A percentile compares a stretch with the other conserved stretches of the same genome.
Conservation (phyloP, 2,888 invertebrate genomes). For the Luperina nickerlii region DNA sequence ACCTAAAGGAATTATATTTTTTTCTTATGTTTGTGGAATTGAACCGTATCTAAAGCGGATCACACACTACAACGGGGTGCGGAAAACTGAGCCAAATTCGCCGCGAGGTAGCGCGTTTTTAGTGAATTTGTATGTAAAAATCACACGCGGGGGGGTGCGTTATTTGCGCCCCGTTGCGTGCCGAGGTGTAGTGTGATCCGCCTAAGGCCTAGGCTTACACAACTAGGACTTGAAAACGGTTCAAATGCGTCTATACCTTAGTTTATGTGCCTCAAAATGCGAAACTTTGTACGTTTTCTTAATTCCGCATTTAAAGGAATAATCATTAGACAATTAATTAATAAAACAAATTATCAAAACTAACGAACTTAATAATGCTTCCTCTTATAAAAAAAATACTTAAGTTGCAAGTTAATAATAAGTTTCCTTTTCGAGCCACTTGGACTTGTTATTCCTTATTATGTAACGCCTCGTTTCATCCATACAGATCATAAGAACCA, state of each 20-base stretch:
- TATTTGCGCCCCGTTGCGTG: too few relatives aligned
- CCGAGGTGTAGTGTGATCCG: too few relatives aligned
- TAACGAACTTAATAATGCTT: constrained; percentile 17
- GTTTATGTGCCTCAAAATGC: background rate
- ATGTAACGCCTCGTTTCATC: constrained; percentile 94
- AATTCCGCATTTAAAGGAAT: background rate
- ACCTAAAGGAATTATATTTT: background rate
- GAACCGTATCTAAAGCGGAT: background rate
- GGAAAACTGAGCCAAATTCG: too few relatives aligned
- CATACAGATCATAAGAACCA: constrained; percentile 93
- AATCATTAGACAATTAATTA: background rate
- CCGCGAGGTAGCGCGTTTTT: too few relatives aligned
- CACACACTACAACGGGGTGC: too few relatives aligned
- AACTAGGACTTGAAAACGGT: background rate
- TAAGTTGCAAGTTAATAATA: constrained; percentile 90
- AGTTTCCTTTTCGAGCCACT: constrained; percentile 94
- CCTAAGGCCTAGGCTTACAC: background rate
- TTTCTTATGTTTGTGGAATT: background rate
- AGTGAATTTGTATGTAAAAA: too few relatives aligned
- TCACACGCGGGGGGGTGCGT: too few relatives aligned
- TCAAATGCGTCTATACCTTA: background rate
- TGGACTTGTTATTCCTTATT: constrained; percentile 92
- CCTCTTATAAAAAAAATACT: background rate
- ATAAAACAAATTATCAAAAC: constrained; percentile 1
- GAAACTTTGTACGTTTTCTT: background rate